Conservation (phyloP, 2,888 invertebrate genomes). For the Agrochola lota region DNA sequence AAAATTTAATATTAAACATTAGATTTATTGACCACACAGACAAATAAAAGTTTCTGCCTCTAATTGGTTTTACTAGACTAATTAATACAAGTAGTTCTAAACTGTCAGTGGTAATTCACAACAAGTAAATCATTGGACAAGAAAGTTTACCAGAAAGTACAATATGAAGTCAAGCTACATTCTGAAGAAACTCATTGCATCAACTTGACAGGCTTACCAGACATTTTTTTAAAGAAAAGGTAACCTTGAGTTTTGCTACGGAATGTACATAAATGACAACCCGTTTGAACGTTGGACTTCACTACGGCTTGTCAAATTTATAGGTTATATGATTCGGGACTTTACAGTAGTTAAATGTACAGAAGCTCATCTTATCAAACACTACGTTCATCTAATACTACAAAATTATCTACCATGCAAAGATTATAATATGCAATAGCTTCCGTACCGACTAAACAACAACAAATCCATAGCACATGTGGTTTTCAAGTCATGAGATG, state of each 20-base stretch:
- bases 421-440: slow-evolving; percentile 80
- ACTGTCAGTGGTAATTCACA: slow-evolving; percentile 25
- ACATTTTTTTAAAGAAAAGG: slow-evolving; percentile 60
- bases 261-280: slow-evolving; percentile 79
- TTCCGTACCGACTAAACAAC: slow-evolving; percentile 83
- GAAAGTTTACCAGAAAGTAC: slow-evolving; percentile 39
- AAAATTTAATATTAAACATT: slow-evolving; percentile 8
- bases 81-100: slow-evolving; percentile 25
- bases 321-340: slow-evolving; percentile 82
- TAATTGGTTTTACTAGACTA: slow-evolving; percentile 33
- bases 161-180: slow-evolving; percentile 25
- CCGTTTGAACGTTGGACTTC: slow-evolving; percentile 86
- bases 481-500: slow-evolving; percentile 86
- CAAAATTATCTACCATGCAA: slow-evolving; percentile 77
- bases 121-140: slow-evolving; percentile 29
- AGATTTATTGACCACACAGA: slow-evolving; percentile 1
- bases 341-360: slow-evolving; percentile 69
- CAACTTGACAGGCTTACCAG: slow-evolving; percentile 37
- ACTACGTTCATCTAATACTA: slow-evolving; percentile 69
- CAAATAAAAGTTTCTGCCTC: slow-evolving; percentile 26
- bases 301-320: slow-evolving; percentile 83
- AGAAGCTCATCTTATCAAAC: slow-evolving; percentile 68
- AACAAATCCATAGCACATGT: slow-evolving; percentile 89
- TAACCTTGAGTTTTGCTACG: slow-evolving; percentile 81
- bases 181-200: slow-evolving; percentile 51